Conservation (phyloP, 2,797 vertebrate genomes). For the Heliangelus exortis region DNA sequence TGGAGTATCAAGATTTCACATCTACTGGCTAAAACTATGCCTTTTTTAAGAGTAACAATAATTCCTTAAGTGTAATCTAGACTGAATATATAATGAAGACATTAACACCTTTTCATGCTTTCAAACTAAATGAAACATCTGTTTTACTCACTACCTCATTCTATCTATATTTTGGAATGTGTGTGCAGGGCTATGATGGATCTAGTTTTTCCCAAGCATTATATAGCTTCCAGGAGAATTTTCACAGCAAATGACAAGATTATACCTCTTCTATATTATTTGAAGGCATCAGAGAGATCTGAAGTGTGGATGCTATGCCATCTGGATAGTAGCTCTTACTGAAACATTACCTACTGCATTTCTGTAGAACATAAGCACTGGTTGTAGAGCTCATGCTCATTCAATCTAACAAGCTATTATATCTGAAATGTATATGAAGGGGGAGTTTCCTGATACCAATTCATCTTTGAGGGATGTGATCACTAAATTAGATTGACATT, state of each 20-base stretch:
- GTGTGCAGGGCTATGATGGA: background rate
- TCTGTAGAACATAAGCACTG: background rate
- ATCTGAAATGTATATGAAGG: background rate
- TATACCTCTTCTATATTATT: background rate
- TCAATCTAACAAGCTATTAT: background rate
- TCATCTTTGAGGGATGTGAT: background rate
- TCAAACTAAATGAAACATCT: background rate
- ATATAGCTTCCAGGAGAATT: background rate
- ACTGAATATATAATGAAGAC: background rate
- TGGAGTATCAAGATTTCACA: background rate
- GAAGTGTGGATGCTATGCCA: background rate
- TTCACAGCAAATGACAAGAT: background rate
- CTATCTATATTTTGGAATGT: background rate
- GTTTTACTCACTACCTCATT: background rate
- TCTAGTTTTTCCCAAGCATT: background rate
- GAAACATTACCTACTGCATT: background rate
- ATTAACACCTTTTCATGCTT: background rate
- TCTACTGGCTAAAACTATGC: background rate
- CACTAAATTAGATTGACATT: background rate
- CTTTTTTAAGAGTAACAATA: background rate
- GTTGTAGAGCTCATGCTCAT: background rate
- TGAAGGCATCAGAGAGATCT: background rate
- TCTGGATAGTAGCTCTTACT: background rate
- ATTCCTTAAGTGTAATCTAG: background rate
- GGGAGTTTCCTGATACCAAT: background rate